Conservation (phyloP, 2,888 invertebrate genomes). For the Eupelmus urozonus region DNA sequence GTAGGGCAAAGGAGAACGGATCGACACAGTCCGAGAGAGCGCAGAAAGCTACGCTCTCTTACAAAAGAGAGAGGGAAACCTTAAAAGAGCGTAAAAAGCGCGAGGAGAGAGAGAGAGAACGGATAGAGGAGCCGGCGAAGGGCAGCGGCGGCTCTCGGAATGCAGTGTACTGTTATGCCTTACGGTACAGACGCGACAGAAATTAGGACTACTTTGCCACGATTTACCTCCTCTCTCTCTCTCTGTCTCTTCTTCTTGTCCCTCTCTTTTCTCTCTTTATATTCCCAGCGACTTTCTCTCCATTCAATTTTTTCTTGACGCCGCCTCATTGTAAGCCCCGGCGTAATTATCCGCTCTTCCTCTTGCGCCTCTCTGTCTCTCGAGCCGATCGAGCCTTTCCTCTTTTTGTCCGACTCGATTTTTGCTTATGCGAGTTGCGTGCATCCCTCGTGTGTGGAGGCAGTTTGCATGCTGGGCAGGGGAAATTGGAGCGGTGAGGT, state of each 20-base stretch:
- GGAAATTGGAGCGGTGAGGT: constrained; percentile 1
- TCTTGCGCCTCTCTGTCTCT: neutral
- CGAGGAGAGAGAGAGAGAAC: neutral
- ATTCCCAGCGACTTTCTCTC: constrained; percentile 40
- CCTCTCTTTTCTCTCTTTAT: constrained; percentile 21
- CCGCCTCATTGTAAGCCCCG: constrained; percentile 26
- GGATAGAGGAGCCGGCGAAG: constrained; percentile 64
- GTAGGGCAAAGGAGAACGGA: constrained; percentile 46
- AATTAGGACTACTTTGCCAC: constrained; percentile 74
- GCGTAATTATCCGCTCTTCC: constrained; percentile 33
- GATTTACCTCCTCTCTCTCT: constrained; percentile 56
- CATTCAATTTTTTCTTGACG: constrained; percentile 16
- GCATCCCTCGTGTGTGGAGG: neutral
- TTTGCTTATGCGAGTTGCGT: neutral
- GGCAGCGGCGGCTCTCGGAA: constrained; percentile 74
- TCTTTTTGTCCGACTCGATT: neutral
- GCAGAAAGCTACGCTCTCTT: neutral
- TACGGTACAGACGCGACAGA: constrained; percentile 75
- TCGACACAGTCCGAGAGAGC: neutral
- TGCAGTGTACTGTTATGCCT: constrained; percentile 76
- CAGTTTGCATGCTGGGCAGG: neutral
- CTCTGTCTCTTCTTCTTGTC: constrained; percentile 22
- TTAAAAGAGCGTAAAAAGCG: neutral
- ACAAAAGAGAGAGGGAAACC: neutral
- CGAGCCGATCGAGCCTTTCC: no score